Evolutionary conservation across 2,888 invertebrate species (phyloP).

Genomic region (Lysandra coridon): DNA sequence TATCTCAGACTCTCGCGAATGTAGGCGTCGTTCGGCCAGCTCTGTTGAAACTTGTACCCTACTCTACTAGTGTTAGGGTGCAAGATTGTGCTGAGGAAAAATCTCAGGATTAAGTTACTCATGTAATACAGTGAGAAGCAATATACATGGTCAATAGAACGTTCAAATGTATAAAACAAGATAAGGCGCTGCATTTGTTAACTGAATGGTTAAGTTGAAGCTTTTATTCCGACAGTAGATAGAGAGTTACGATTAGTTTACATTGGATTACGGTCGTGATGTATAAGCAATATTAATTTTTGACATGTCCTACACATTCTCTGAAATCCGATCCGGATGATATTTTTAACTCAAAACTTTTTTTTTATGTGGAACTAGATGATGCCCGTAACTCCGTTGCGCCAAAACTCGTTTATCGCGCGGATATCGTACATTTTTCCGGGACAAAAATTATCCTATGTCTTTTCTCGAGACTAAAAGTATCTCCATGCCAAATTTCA

Average conservation of each 20-base stretch:
- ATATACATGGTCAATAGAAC: conserved; percentile 41
- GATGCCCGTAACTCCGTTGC: too few species aligned
- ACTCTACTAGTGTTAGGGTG: conserved; percentile 15
- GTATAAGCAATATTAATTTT: background rate
- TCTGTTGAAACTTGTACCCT: conserved; percentile 34
- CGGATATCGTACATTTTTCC: too few species aligned
- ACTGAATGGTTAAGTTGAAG: conserved; percentile 30
- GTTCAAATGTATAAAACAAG: conserved; percentile 42
- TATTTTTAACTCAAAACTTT: background rate
- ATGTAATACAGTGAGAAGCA: conserved; percentile 41
- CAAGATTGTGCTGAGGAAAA: background rate
- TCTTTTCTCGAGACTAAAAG: too few species aligned
- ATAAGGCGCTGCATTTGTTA: conserved; percentile 41
- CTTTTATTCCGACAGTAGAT: conserved; percentile 31
- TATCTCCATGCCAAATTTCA: too few species aligned
- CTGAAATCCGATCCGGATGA: background rate
- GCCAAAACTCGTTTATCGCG: too few species aligned
- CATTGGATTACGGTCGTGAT: background rate
- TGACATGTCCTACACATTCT: background rate
- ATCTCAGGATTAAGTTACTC: conserved; percentile 44
- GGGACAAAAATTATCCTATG: too few species aligned
- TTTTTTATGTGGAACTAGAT: background rate
- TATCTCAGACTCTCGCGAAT: conserved; percentile 40
- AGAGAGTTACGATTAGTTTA: background rate
- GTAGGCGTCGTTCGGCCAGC: conserved; percentile 42